Base-by-base conservation (phyloP, 1,140 invertebrate species). In the Polypedilum pembai region DNA sequence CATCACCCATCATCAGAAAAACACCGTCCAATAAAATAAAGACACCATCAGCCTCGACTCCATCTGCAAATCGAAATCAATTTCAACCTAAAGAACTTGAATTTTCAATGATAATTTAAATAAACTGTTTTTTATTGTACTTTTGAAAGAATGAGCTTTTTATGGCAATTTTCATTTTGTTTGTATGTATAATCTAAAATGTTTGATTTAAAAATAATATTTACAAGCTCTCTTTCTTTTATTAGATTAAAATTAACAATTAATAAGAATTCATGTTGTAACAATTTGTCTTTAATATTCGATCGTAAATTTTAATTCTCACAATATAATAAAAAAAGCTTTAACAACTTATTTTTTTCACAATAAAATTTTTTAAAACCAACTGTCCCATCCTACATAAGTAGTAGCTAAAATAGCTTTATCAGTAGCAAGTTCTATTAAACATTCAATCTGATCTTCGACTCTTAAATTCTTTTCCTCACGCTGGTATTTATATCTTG, bases 291-390 rank as follows among this genome's bases (percentile, higher is more conserved):
- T 33, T 33, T 33, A 33, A 33, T 33, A 33, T 5, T 33, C 5
- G 24, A 33, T 33, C 5, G 2, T 33, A 33, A 1, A 33, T 33
- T 1, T 33, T 3, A 33, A 33, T 33, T 33, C 24, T 33, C 5
- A 33, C 24, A 33, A 33, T 3, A 33, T 3, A 33, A 33, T 33
- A 33, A 33, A 1, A 33, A 33, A 33, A 33, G 24, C 24, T 33
- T 33, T 33, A 33, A 33, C 24, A 33, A n/a, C n/a, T n/a, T 33
- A 3, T 33, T 33, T 5, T 33, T 33, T 5, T 33, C 92, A 76
- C 87, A 87, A 78, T 93, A 94, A 63, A 92, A 85, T 78, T 91
- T 7, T 17, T 82, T 78, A 84, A 63, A 83, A 73, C 80, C 79
- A 83, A 3, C 81, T 75, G 10, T 73, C 65, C 78, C 78, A 83